Conservation (phyloP, 2,797 vertebrate species). For the Phoxinus dragarum region DNA sequence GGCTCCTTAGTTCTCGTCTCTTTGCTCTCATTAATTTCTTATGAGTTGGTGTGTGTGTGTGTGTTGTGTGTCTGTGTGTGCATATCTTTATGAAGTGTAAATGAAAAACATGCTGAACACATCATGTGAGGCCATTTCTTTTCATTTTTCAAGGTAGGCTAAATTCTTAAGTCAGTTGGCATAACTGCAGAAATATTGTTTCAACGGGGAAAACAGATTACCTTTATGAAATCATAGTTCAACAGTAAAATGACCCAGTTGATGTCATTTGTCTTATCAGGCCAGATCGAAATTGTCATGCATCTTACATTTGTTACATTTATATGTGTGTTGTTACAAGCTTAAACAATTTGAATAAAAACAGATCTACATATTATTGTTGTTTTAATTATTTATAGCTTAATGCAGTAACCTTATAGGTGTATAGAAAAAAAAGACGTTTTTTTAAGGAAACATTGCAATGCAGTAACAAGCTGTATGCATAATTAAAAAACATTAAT, state of each 20-base stretch:
- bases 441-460: too few relatives aligned
- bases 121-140: not conserved
- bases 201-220: not conserved
- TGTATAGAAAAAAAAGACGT: too few relatives aligned
- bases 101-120: not conserved
- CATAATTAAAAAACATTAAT: too few relatives aligned
- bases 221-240: constrained; percentile 2
- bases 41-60: not conserved
- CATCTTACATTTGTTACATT: not conserved
- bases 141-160: not conserved
- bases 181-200: constrained; percentile 8
- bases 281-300: not conserved
- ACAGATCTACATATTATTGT: not conserved
- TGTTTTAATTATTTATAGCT: too few relatives aligned
- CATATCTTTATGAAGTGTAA: constrained; percentile 4
- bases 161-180: constrained; percentile 1
- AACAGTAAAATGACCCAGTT: not conserved
- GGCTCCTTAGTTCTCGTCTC: constrained; percentile 34
- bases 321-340: not conserved
- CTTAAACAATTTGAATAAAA: not conserved
- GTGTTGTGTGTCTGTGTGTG: not conserved
- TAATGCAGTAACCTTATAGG: too few relatives aligned
- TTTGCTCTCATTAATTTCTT: constrained; percentile 32
- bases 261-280: not conserved
- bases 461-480: too few relatives aligned